A percentile compares a stretch with the other conserved stretches of the same genome.
phyloP scores from a whole-genome alignment of 2,113 vertebrate genomes.

The Burhinus bistriatus region DNA sequence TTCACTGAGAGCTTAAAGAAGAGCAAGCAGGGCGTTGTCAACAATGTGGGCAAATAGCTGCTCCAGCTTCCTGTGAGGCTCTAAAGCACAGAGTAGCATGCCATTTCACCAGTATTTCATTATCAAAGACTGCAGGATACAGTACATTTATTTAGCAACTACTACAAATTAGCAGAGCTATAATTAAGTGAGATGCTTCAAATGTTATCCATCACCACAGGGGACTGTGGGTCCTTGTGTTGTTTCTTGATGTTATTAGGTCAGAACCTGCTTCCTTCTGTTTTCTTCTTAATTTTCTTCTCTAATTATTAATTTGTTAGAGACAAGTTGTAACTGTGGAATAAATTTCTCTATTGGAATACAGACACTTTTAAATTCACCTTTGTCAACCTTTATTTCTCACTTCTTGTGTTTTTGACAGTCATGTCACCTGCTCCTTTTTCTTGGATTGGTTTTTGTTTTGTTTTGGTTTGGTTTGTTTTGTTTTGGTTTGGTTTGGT shows the following conservation, averaged over 20 bases:
- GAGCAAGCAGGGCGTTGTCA: neutral
- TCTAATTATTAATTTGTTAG: neutral
- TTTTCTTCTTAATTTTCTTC: neutral
- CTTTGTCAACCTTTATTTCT: neutral
- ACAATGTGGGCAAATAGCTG: neutral
- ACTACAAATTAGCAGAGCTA: neutral
- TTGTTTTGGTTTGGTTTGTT: neutral
- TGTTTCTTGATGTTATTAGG: neutral
- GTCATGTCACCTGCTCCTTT: neutral
- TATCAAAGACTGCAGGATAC: neutral
- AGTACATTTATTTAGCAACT: neutral
- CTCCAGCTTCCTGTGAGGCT: neutral
- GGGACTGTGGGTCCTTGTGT: neutral
- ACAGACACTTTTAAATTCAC: neutral
- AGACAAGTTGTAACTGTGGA: neutral
- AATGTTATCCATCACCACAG: neutral
- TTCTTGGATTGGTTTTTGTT: neutral
- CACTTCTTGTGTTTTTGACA: neutral
- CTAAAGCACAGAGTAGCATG: neutral
- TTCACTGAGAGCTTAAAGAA: neutral
- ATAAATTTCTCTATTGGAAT: neutral
- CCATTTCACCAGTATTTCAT: neutral
- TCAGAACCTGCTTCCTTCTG: neutral
- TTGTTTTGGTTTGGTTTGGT: neutral
- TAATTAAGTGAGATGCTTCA: slow-evolving; percentile 12